Conservation (phyloP, 2,888 invertebrate species). For the Morpho helenor region DNA sequence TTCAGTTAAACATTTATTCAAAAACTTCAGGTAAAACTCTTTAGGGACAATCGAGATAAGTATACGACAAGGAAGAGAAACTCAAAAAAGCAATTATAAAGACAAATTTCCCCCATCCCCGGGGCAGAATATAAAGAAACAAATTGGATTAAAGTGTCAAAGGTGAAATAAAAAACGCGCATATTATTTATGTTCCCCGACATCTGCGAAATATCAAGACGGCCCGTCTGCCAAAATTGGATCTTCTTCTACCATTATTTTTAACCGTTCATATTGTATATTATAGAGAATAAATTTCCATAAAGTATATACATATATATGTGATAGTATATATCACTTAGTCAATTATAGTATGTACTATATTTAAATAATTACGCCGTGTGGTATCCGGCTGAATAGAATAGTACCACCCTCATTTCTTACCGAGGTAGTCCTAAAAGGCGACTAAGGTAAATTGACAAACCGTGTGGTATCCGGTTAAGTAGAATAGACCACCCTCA, state of each 20-base stretch:
- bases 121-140: conserved; percentile 68
- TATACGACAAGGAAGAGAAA: conserved; percentile 40
- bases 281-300: too few species aligned
- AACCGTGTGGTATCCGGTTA: too few species aligned
- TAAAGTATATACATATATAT: too few species aligned
- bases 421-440: too few species aligned
- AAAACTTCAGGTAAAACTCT: conserved; percentile 17
- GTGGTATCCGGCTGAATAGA: too few species aligned
- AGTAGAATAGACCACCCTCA: too few species aligned
- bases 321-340: too few species aligned
- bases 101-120: conserved; percentile 67
- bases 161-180: conserved; percentile 75
- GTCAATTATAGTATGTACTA: too few species aligned
- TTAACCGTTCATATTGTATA: too few species aligned
- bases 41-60: conserved; percentile 12
- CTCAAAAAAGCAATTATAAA: conserved; percentile 73
- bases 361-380: too few species aligned
- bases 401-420: too few species aligned
- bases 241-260: conserved; percentile 13
- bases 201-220: conserved; percentile 63
- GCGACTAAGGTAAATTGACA: too few species aligned
- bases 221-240: conserved; percentile 31
- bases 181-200: conserved; percentile 59
- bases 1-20: conserved; percentile 8
- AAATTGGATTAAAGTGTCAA: conserved; percentile 79